phyloP scores from a whole-genome alignment of 2,113 vertebrate genomes.

The Scytalopus superciliaris region DNA sequence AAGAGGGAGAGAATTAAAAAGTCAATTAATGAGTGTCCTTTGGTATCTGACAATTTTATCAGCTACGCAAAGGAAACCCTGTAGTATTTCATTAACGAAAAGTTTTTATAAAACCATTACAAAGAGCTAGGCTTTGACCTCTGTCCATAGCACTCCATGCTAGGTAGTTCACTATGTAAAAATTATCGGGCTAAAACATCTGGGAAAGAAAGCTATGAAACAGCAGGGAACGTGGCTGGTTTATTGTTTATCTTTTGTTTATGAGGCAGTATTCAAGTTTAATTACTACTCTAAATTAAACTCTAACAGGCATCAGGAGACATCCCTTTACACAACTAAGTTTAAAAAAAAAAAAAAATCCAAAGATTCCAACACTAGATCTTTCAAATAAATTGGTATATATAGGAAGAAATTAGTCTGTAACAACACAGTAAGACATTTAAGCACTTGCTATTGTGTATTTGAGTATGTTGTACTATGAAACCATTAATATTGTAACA shows the following conservation, averaged over 20 bases:
- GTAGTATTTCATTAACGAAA: conserved; percentile 11
- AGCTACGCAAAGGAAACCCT: conserved; percentile 29
- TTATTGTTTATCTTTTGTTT: conserved; percentile 99
- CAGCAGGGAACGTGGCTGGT: conserved; percentile 91
- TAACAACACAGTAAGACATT: conserved; percentile 69
- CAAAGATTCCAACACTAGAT: conserved; percentile 66
- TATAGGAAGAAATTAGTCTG: conserved; percentile 71
- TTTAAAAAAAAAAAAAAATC: conserved; percentile 63
- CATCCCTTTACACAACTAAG: conserved; percentile 84
- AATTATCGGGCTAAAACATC: conserved; percentile 95
- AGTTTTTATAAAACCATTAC: conserved; percentile 22
- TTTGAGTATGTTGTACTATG: conserved; percentile 59
- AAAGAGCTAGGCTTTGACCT: conserved; percentile 67
- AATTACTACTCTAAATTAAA: conserved; percentile 99
- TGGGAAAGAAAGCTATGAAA: conserved; percentile 96
- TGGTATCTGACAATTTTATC: conserved; percentile 39
- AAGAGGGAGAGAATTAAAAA: background rate
- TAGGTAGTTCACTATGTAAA: conserved; percentile 88
- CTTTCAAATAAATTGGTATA: conserved; percentile 73
- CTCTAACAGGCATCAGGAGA: conserved; percentile 96
- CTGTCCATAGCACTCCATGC: conserved; percentile 76
- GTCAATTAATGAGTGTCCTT: conserved; percentile 24
- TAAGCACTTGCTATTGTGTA: conserved; percentile 35
- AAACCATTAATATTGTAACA: conserved; percentile 67
- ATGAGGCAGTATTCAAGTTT: conserved; percentile 99